Conservation (phyloP, 2,888 invertebrate genomes). For the Lasioglossum marginatum region DNA sequence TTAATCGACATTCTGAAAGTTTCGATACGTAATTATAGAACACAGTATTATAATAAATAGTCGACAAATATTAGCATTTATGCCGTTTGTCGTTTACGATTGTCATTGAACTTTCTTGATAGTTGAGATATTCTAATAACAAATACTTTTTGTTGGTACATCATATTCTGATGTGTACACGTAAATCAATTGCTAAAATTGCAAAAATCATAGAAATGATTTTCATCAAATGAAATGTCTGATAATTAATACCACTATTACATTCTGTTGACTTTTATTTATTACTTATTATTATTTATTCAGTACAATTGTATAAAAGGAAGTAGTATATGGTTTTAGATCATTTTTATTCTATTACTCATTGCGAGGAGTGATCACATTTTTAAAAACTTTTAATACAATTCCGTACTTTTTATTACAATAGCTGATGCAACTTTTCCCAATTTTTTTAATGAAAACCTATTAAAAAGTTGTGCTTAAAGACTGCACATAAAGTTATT, state of each 20-base stretch:
- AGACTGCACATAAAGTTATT: neutral
- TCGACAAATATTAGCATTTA: neutral
- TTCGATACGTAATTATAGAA: neutral
- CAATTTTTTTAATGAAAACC: neutral
- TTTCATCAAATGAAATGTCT: neutral
- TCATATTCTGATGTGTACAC: neutral
- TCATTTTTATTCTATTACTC: neutral
- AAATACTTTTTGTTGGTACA: no score
- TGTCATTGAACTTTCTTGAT: neutral
- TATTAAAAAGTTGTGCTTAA: neutral
- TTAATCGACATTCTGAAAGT: no score
- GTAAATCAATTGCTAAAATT: neutral
- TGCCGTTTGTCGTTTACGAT: neutral
- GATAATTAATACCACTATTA: neutral
- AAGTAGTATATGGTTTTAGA: neutral
- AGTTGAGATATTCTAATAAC: no score
- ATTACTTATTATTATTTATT: no score
- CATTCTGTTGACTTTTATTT: neutral
- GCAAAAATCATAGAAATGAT: neutral
- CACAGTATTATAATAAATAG: neutral
- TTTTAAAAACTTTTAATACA: neutral
- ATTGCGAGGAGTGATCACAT: neutral
- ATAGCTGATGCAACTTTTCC: neutral
- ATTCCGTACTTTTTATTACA: neutral
- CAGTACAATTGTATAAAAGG: neutral